These are phyloP conservation scores for Saccopteryx leptura DNA, from an alignment of 2,113 vertebrate genomes.

Conservation along the genomic window DNA sequence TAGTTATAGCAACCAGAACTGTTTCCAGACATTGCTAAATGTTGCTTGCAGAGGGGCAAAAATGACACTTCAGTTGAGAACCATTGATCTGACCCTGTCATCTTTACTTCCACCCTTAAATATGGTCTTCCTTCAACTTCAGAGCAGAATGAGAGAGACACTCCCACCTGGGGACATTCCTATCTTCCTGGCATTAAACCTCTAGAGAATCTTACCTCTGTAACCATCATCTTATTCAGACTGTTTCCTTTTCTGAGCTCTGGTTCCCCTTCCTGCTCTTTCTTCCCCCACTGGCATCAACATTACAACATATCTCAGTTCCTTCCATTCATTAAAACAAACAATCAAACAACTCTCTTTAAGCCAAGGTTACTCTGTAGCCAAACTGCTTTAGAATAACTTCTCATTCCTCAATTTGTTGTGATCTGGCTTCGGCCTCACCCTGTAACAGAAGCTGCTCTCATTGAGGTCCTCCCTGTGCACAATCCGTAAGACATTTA, in stretches of 20 bases:
- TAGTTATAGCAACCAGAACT: background rate
- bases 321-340: background rate
- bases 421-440: background rate
- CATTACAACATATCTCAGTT: background rate
- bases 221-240: background rate
- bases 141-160: background rate
- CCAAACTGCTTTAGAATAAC: background rate
- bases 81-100: background rate
- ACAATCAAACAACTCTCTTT: background rate
- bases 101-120: background rate
- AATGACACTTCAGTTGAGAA: background rate
- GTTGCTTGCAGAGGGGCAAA: background rate
- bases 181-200: background rate
- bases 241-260: background rate
- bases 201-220: background rate
- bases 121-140: background rate
- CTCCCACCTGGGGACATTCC: background rate
- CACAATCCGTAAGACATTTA: background rate
- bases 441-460: rapidly evolving
- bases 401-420: background rate
- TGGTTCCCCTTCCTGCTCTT: background rate
- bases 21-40: background rate
- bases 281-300: background rate
- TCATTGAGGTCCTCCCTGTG: background rate
- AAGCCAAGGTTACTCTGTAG: background rate